Conservation (phyloP, 2,797 vertebrate species). For the Taeniopygia guttata region DNA sequence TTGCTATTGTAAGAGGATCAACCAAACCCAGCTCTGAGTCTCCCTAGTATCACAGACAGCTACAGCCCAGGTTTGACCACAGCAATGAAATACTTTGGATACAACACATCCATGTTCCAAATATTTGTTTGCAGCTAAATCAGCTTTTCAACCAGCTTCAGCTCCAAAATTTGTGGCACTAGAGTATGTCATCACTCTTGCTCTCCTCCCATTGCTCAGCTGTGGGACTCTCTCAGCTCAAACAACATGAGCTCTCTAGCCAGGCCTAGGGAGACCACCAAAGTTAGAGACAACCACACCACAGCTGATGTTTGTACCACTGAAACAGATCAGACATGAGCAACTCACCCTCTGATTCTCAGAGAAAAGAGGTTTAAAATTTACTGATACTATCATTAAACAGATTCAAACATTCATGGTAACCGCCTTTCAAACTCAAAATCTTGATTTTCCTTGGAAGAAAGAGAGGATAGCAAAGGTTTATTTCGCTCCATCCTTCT, state of each 20-base stretch:
- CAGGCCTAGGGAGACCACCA: not conserved
- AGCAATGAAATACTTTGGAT: not conserved
- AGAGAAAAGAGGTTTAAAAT: not conserved
- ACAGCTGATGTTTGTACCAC: fast-evolving
- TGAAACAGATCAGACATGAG: not conserved
- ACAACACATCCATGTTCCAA: not conserved
- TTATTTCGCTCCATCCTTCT: not conserved
- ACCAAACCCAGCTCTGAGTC: not conserved
- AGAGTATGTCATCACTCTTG: not conserved
- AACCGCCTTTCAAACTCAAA: not conserved
- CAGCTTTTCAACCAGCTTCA: not conserved
- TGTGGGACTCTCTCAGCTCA: not conserved
- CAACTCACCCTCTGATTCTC: not conserved
- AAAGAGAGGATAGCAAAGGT: not conserved
- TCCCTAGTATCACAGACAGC: not conserved
- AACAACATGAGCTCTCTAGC: not conserved
- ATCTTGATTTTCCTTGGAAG: not conserved
- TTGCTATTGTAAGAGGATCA: not conserved
- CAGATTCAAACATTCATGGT: not conserved
- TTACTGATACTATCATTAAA: not conserved
- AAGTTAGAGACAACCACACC: not conserved
- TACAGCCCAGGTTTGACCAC: not conserved
- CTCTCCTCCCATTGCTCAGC: not conserved
- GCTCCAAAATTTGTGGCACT: not conserved
- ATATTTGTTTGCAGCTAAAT: not conserved